Evolutionary conservation across 2,797 vertebrate genomes (phyloP).

Genomic region (Phoxinus dragarum): DNA sequence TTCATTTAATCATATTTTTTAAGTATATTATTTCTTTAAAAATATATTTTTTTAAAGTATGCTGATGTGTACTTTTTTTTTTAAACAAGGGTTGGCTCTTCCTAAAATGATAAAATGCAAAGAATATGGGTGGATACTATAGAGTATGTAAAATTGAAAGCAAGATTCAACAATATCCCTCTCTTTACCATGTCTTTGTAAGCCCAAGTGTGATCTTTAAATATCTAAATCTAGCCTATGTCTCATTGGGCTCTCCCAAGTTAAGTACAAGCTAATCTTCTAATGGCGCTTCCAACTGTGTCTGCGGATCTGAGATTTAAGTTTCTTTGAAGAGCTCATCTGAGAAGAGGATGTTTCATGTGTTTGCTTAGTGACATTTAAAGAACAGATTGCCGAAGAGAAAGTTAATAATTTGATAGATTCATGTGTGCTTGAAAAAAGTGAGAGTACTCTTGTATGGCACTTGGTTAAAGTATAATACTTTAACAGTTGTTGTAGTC

Average conservation of each 20-base stretch:
- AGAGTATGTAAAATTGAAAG: background rate
- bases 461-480: background rate
- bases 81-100: background rate
- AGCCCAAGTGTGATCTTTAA: slow-evolving; percentile 32
- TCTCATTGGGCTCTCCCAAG: slow-evolving; percentile 53
- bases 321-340: slow-evolving; percentile 36
- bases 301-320: slow-evolving; percentile 38
- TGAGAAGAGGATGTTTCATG: slow-evolving; percentile 18
- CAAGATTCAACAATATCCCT: background rate
- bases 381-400: background rate
- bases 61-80: background rate
- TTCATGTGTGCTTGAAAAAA: background rate
- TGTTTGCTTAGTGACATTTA: background rate
- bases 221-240: slow-evolving; percentile 59
- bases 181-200: slow-evolving; percentile 18
- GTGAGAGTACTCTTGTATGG: background rate
- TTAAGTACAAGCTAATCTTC: slow-evolving; percentile 75
- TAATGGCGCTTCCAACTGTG: slow-evolving; percentile 68
- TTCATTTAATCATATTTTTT: background rate
- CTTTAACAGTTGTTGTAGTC: background rate
- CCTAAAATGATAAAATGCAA: slow-evolving; percentile 9
- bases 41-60: background rate
- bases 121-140: background rate
- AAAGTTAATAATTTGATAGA: background rate
- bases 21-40: background rate